phyloP scores from a whole-genome alignment of 92 coral and sea anemone genomes.

The Porites lobata region DNA sequence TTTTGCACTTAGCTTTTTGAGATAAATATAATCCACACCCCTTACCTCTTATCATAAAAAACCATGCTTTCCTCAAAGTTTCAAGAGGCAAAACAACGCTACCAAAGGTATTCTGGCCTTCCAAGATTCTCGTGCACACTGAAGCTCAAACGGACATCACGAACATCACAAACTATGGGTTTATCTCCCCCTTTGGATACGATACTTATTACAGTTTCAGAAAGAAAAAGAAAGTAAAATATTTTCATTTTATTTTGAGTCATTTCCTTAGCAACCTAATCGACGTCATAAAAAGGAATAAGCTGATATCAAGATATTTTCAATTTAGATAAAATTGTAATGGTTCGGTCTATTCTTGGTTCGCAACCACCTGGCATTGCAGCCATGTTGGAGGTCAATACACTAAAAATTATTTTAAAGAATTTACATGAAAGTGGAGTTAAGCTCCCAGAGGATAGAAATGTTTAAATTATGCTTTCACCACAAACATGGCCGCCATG shows the following conservation, averaged over 20 bases:
- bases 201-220: neutral
- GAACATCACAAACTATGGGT: neutral
- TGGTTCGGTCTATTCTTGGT: too few species aligned
- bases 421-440: too few species aligned
- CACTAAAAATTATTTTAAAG: too few species aligned
- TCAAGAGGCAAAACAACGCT: neutral
- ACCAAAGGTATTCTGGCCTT: neutral
- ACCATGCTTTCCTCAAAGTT: neutral
- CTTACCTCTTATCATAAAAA: neutral
- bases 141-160: neutral
- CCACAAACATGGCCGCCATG: too few species aligned
- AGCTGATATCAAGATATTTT: too few species aligned
- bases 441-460: too few species aligned
- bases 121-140: neutral
- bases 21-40: neutral
- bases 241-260: neutral
- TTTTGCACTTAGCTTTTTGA: neutral
- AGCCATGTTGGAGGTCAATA: too few species aligned
- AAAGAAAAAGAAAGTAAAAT: neutral
- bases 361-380: too few species aligned
- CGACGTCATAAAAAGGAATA: neutral
- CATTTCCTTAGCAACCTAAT: constrained; percentile 20
- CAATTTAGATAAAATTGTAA: too few species aligned
- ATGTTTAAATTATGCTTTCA: too few species aligned
- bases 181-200: neutral